These are phyloP conservation scores for Chlorodrepanis virens DNA, from an alignment of 2,113 vertebrate species.

Conservation along the genomic window DNA sequence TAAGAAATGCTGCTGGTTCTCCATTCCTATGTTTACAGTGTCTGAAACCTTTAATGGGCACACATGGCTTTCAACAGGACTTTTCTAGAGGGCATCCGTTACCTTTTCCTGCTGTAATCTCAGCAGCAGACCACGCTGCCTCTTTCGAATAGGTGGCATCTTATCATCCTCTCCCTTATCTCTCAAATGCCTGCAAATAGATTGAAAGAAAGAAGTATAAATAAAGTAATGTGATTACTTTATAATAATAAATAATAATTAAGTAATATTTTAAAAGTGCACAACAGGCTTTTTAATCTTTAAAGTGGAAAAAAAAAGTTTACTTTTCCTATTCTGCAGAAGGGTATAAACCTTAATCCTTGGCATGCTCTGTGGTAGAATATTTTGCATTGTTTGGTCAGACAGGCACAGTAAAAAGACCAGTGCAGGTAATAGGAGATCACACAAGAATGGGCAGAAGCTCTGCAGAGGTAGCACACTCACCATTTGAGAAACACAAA, in stretches of 20 bases:
- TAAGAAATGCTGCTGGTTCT: not conserved
- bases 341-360: not conserved
- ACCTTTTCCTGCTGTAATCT: slow-evolving; percentile 97
- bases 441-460: not conserved
- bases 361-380: not conserved
- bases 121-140: slow-evolving; percentile 89
- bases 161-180: slow-evolving; percentile 99
- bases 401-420: not conserved
- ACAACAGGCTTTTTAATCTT: not conserved
- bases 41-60: not conserved
- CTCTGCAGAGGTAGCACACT: not conserved
- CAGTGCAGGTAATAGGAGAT: not conserved
- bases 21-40: not conserved
- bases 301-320: not conserved
- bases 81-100: not conserved
- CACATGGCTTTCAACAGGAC: not conserved
- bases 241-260: not conserved
- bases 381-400: not conserved
- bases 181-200: slow-evolving; percentile 79
- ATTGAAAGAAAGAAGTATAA: not conserved
- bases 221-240: not conserved
- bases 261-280: not conserved
- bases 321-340: not conserved
- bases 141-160: slow-evolving; percentile 96
- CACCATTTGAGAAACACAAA: not conserved